phyloP scores from a whole-genome alignment of 1,140 invertebrate genomes.

The Paraescarpia echinospica region DNA sequence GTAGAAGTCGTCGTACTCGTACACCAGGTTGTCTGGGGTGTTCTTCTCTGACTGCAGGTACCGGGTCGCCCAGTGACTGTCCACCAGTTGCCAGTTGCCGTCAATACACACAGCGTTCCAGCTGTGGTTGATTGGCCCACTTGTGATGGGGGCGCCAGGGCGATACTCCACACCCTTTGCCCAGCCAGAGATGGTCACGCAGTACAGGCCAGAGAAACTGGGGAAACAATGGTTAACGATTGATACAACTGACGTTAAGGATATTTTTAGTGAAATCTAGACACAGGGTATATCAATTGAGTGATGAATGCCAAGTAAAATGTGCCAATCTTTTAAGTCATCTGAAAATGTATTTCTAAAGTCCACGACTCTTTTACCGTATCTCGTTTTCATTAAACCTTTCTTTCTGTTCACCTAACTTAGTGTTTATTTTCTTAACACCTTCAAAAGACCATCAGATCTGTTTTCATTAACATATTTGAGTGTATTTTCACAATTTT shows the following conservation, averaged over 20 bases:
- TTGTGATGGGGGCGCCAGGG: conserved; percentile 66
- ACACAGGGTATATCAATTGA: too few relatives aligned
- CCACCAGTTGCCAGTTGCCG: conserved; percentile 57
- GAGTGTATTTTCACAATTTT: too few relatives aligned
- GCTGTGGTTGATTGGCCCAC: conserved; percentile 56
- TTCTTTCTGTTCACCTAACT: too few relatives aligned
- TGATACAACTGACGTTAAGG: neutral
- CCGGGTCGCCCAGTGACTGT: conserved; percentile 58
- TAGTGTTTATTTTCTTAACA: too few relatives aligned
- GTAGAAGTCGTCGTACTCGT: conserved; percentile 60
- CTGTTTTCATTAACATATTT: too few relatives aligned
- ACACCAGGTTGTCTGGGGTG: conserved; percentile 55
- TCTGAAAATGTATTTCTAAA: too few relatives aligned
- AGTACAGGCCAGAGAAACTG: conserved; percentile 95
- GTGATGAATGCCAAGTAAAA: too few relatives aligned
- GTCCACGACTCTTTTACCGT: too few relatives aligned
- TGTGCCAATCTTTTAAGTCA: too few relatives aligned
- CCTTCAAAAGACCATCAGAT: too few relatives aligned
- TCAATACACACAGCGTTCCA: conserved; percentile 58
- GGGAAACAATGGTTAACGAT: neutral
- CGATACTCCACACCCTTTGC: conserved; percentile 98
- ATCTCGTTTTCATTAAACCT: too few relatives aligned
- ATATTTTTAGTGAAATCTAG: too few relatives aligned
- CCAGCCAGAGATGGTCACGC: conserved; percentile 97
- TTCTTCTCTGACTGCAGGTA: conserved; percentile 54